Evolutionary conservation across 92 coral and sea anemone genomes (phyloP).

Genomic region (Palythoa grandis): DNA sequence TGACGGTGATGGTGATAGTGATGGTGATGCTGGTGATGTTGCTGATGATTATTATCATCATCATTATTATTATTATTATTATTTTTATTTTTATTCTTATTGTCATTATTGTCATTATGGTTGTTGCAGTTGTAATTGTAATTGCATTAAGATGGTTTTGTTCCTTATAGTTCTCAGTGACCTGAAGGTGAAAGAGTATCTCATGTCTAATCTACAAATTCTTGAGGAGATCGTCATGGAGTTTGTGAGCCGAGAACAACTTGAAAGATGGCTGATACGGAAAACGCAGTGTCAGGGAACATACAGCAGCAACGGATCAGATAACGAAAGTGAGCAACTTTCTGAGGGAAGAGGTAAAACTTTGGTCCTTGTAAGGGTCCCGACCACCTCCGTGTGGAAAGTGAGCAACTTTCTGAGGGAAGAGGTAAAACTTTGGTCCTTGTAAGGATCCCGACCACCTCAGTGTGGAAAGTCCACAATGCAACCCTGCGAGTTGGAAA

Average conservation of each 20-base stretch:
- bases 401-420: conserved; percentile 16
- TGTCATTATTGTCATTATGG: no score
- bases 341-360: neutral
- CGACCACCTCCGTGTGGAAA: conserved; percentile 32
- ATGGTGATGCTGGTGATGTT: no score
- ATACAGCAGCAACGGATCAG: conserved; percentile 49
- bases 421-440: neutral
- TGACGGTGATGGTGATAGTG: no score
- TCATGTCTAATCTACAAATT: conserved; percentile 76
- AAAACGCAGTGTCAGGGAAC: conserved; percentile 71
- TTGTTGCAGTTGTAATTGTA: neutral
- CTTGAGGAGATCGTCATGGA: conserved; percentile 89
- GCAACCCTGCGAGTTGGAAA: no score
- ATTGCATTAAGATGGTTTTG: neutral
- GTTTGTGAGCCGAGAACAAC: conserved; percentile 86
- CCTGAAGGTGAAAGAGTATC: conserved; percentile 81
- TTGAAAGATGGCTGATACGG: conserved; percentile 93
- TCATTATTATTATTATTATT: no score
- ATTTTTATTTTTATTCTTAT: no score
- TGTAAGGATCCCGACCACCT: neutral
- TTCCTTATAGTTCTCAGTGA: conserved; percentile 61
- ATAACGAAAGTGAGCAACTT: conserved; percentile 54
- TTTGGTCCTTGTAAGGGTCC: neutral
- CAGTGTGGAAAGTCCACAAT: no score
- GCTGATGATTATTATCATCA: no score